Evolutionary conservation across 1,140 invertebrate species (phyloP).

Genomic region (Asobara japonica): DNA sequence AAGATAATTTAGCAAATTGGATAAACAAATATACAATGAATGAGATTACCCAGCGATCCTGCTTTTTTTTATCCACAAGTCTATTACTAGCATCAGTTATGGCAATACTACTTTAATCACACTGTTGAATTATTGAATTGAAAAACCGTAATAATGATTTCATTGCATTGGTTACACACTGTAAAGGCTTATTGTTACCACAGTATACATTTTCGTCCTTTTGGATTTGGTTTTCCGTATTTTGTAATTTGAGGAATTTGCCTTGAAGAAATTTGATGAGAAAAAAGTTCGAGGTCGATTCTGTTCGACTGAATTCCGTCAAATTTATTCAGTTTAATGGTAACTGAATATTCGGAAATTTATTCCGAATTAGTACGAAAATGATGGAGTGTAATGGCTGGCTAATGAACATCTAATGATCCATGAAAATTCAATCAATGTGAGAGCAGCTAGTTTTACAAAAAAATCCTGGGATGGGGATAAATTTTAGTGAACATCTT

Average conservation of each 20-base stretch:
- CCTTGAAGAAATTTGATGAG: neutral
- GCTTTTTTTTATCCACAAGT: neutral
- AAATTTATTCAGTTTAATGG: neutral
- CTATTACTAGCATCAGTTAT: neutral
- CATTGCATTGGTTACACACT: neutral
- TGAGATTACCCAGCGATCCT: too few species aligned
- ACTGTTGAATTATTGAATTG: slow-evolving; percentile 12
- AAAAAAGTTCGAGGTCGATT: neutral
- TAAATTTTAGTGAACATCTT: too few species aligned
- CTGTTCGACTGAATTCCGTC: neutral
- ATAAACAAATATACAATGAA: too few species aligned
- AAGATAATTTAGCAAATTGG: too few species aligned
- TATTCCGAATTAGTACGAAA: neutral
- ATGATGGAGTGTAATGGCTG: too few species aligned
- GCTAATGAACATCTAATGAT: too few species aligned
- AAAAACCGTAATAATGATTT: slow-evolving; percentile 9
- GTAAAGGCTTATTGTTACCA: slow-evolving; percentile 8
- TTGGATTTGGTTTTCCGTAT: neutral
- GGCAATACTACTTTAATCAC: slow-evolving; percentile 5
- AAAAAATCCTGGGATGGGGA: too few species aligned
- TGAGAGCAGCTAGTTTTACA: too few species aligned
- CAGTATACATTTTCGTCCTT: neutral
- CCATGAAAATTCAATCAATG: too few species aligned
- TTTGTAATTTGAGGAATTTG: neutral
- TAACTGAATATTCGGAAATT: neutral